These are phyloP conservation scores for Riptortus pedestris DNA, from an alignment of 1,140 invertebrate species.

Conservation along the genomic window DNA sequence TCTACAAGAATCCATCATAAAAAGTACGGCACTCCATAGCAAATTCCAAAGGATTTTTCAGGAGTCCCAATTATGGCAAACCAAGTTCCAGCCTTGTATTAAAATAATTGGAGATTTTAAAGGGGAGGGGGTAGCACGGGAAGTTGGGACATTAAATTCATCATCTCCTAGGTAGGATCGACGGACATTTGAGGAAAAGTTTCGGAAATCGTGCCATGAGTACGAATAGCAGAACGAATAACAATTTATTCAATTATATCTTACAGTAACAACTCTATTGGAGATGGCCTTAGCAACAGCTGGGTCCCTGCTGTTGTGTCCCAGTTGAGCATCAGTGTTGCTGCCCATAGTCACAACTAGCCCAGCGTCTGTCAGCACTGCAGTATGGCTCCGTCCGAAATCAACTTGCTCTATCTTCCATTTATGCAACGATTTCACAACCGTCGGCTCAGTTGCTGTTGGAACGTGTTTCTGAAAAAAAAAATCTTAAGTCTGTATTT, in stretches of 20 bases:
- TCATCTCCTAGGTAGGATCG: too few species aligned
- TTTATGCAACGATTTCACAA: constrained; percentile 25
- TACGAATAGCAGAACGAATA: too few species aligned
- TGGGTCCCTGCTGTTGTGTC: constrained; percentile 41
- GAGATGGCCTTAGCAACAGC: constrained; percentile 45
- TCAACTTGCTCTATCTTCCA: constrained; percentile 43
- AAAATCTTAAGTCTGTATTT: neutral
- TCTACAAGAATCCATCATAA: too few species aligned
- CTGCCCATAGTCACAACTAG: constrained; percentile 54
- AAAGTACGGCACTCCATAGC: too few species aligned
- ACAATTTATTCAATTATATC: too few species aligned
- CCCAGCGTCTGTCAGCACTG: constrained; percentile 53
- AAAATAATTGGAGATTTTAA: too few species aligned
- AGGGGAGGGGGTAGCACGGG: too few species aligned
- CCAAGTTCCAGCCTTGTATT: too few species aligned
- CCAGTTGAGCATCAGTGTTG: constrained; percentile 50
- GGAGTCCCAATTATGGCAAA: too few species aligned
- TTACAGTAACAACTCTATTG: constrained; percentile 45
- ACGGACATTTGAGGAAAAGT: too few species aligned
- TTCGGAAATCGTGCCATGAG: neutral
- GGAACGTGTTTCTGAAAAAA: constrained; percentile 13
- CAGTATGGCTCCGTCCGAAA: constrained; percentile 47
- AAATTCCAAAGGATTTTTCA: too few species aligned
- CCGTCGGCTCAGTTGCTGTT: constrained; percentile 18
- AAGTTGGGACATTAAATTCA: too few species aligned